Percentiles rank a stretch among this genome's conserved stretches.
Conservation (phyloP, 2,888 invertebrate genomes). For the Brenthis daphne region DNA sequence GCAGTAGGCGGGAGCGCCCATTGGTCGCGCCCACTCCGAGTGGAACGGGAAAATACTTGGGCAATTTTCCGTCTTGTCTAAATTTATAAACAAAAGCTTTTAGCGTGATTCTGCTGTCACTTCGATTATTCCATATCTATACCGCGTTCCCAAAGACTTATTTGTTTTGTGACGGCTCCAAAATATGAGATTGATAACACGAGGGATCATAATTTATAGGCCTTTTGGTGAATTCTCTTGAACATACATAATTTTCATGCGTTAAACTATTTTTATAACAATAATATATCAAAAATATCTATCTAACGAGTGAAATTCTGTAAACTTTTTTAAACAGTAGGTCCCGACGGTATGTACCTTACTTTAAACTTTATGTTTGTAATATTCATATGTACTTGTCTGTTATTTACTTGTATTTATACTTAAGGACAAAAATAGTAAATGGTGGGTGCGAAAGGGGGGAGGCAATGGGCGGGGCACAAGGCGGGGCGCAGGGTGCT, state of each 20-base stretch:
- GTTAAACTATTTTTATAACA: not conserved
- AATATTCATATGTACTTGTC: not conserved
- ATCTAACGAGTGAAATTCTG: not conserved
- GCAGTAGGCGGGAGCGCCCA: slow-evolving; percentile 57
- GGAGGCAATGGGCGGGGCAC: slow-evolving; percentile 54
- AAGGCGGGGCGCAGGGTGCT: slow-evolving; percentile 76
- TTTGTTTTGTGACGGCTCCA: slow-evolving; percentile 54
- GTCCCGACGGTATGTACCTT: no score
- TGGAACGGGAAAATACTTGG: slow-evolving; percentile 69
- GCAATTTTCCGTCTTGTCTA: slow-evolving; percentile 62
- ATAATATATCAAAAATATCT: not conserved
- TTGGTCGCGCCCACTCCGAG: slow-evolving; percentile 76
- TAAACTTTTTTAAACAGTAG: not conserved
- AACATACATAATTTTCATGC: not conserved
- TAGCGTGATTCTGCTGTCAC: slow-evolving; percentile 69
- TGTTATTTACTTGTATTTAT: not conserved
- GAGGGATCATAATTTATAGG: slow-evolving; percentile 46
- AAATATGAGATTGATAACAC: slow-evolving; percentile 61
- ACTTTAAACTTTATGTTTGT: no score
- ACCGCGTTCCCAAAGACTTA: slow-evolving; percentile 45
- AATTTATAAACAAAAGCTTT: slow-evolving; percentile 70
- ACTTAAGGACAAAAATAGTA: slow-evolving; percentile 29
- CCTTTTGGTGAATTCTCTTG: not conserved
- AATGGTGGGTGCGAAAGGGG: slow-evolving; percentile 41
- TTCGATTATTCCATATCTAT: slow-evolving; percentile 31